Evolutionary conservation across 2,888 invertebrate genomes (phyloP), one percentile per base, ranked within the genome.

Genomic region (Minunthozetes semirufus): DNA sequence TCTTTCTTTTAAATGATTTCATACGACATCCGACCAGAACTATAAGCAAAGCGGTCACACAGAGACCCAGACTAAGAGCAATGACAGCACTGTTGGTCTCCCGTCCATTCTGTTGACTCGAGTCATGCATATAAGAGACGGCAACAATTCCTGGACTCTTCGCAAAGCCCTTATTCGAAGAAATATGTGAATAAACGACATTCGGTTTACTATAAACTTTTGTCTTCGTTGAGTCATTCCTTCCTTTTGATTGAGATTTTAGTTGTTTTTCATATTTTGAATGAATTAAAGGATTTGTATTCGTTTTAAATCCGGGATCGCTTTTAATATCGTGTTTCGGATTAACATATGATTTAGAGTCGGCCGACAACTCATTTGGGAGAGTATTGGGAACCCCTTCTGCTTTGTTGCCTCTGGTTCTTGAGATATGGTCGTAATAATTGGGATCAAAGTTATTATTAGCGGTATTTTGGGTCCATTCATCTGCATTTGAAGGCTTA

Each of bases 21-120:
- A 93, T 86, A 73, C 94, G 87, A 82, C 93, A 94, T 33, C 89
- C 92, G 78, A 92, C 89, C 80, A 94, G 85, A 76, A 90, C 87
- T 70, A 90, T 88, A 87, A 94, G 87, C 63, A 91, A 87, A 66
- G 89, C 89, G 38, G 93, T 92, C 80, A 94, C 88, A 78, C 88
- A 86, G 77, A 95, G 85, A 72, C 94, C 92, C 88, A 84, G 53
- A 82, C 84, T 77, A 46, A 80, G 72, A 33, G 79, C 89, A 79
- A 93, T 85, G 79, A 93, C 89, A 70, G 91, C 93, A 82, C 92
- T 77, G 66, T 79, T 79, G 1, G 78, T 73, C 50, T 79, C 78
- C 38, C 76, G 76, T 22, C 76, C 74, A 46, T 76, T 78, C 5
- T 73, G 76, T 25, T 70, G 50, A 27, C 72, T 75, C 0, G 77